Evolutionary conservation across 2,113 vertebrate genomes (phyloP).

Genomic region (Ochotona princeps): DNA sequence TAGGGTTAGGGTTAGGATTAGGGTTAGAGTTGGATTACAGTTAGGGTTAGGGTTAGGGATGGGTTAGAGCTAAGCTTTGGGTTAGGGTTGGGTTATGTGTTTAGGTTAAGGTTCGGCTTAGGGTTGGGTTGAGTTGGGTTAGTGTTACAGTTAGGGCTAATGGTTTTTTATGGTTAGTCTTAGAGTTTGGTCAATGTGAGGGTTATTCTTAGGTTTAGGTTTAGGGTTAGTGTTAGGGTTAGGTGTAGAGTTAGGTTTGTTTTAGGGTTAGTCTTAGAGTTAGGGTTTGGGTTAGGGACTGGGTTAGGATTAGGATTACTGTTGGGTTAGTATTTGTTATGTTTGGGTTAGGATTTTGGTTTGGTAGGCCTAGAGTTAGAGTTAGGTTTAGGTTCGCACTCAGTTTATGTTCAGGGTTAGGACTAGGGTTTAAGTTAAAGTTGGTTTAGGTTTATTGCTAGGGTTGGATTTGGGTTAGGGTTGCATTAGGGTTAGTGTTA

Average conservation of each 20-base stretch:
- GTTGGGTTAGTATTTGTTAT: no score
- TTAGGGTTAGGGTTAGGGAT: not conserved
- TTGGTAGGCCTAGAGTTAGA: not conserved
- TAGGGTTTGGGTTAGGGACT: not conserved
- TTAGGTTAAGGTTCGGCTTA: not conserved
- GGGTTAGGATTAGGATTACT: not conserved
- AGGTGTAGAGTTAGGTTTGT: not conserved
- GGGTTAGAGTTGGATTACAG: not conserved
- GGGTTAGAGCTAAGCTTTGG: no score
- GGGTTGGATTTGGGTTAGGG: not conserved
- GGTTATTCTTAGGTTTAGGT: not conserved
- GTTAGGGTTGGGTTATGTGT: not conserved
- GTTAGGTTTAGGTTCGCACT: not conserved
- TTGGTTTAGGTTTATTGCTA: no score
- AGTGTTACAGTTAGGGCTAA: not conserved
- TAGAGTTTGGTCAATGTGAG: no score
- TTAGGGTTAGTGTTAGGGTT: not conserved
- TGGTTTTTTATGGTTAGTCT: no score
- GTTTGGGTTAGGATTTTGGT: not conserved
- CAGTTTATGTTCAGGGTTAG: no score
- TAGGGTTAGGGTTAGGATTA: not conserved
- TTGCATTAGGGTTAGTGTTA: not conserved
- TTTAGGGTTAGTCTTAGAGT: not conserved
- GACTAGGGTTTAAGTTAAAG: no score
- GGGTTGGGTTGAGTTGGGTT: not conserved